These are phyloP conservation scores for Ammodytes marinus DNA, from an alignment of 2,113 vertebrate species.

Conservation along the genomic window DNA sequence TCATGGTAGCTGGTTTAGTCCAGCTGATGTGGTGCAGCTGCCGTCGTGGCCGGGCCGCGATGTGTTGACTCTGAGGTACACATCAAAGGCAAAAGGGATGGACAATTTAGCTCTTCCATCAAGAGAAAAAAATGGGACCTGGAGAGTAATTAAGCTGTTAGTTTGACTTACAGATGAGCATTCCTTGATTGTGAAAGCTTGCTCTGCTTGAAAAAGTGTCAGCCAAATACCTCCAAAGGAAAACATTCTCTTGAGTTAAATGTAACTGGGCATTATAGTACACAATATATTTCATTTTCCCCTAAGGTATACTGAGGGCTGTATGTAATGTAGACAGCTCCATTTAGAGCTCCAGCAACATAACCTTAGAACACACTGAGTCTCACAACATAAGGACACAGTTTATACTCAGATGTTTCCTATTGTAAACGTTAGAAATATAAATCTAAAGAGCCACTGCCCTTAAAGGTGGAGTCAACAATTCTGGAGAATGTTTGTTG, in stretches of 20 bases:
- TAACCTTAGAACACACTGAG: neutral
- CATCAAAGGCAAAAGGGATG: slow-evolving; percentile 60
- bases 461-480: too few relatives aligned
- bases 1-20: slow-evolving; percentile 86
- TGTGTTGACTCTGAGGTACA: slow-evolving; percentile 62
- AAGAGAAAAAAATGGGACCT: slow-evolving; percentile 48
- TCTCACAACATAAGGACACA: neutral
- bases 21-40: slow-evolving; percentile 79
- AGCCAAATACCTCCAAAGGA: slow-evolving; percentile 38
- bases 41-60: slow-evolving; percentile 30
- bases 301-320: neutral
- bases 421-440: neutral
- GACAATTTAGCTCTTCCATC: slow-evolving; percentile 47
- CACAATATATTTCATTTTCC: slow-evolving; percentile 29
- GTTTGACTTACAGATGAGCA: slow-evolving; percentile 57
- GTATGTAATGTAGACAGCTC: slow-evolving; percentile 12
- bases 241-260: slow-evolving; percentile 50
- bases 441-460: neutral
- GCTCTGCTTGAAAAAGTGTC: slow-evolving; percentile 7
- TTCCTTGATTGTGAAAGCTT: slow-evolving; percentile 42
- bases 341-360: neutral
- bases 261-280: slow-evolving; percentile 34
- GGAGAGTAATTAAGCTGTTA: slow-evolving; percentile 58
- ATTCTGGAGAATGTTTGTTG: too few relatives aligned
- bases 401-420: neutral